These are phyloP conservation scores for Regulus satrapa DNA, from an alignment of 2,113 vertebrate species.

Conservation along the genomic window DNA sequence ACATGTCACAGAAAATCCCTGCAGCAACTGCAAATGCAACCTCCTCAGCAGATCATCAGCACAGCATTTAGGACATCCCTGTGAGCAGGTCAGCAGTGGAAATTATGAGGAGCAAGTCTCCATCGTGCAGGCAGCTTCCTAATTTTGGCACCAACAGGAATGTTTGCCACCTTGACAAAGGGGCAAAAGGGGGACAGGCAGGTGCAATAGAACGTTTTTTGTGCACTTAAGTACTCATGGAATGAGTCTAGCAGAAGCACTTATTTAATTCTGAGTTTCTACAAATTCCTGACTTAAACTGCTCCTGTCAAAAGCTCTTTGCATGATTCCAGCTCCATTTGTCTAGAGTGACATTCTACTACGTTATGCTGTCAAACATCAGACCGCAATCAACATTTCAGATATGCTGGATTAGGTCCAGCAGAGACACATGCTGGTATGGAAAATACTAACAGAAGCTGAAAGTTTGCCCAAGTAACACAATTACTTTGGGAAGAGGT, in stretches of 20 bases:
- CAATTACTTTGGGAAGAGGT: neutral
- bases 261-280: neutral
- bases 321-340: neutral
- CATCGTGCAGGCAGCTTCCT: neutral
- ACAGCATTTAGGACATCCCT: neutral
- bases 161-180: neutral
- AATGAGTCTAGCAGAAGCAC: neutral
- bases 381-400: neutral
- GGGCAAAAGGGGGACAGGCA: neutral
- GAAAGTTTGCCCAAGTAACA: neutral
- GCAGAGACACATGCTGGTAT: neutral
- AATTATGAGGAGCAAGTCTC: neutral
- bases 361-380: neutral
- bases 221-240: neutral
- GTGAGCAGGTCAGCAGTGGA: neutral
- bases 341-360: neutral
- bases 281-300: neutral
- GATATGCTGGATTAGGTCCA: neutral
- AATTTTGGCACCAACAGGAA: neutral
- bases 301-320: conserved; percentile 2
- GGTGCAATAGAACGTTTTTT: neutral
- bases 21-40: neutral
- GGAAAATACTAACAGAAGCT: neutral
- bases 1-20: neutral
- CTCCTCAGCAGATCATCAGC: neutral